Evolutionary conservation across 2,888 invertebrate genomes (phyloP).

Genomic region (Lordiphosa fenestrarum): DNA sequence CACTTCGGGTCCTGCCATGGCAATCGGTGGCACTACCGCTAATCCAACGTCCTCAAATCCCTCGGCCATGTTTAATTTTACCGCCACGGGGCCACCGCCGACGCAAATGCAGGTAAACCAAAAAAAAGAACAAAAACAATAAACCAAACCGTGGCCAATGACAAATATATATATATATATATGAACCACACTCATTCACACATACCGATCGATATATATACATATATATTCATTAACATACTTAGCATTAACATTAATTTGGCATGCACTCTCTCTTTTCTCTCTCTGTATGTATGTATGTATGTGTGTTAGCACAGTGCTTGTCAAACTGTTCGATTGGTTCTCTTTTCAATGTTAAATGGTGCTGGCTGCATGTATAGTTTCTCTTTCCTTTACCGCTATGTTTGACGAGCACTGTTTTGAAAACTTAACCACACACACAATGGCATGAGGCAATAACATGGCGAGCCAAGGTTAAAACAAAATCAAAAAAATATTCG

Average conservation of each 20-base stretch:
- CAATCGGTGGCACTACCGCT: constrained; percentile 1
- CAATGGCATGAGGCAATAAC: background rate
- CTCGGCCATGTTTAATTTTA: constrained; percentile 45
- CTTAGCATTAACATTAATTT: background rate
- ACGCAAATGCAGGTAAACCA: constrained; percentile 55
- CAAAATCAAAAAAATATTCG: no score
- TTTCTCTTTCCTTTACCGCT: background rate
- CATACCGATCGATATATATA: constrained; percentile 1
- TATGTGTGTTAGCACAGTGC: background rate
- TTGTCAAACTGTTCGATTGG: constrained; percentile 1
- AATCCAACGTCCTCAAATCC: constrained; percentile 19
- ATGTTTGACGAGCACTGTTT: constrained; percentile 6
- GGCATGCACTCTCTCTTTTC: background rate
- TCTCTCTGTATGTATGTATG: background rate
- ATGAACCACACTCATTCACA: constrained; percentile 8
- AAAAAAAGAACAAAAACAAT: constrained; percentile 3
- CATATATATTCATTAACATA: constrained; percentile 2
- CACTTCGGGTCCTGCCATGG: constrained; percentile 5
- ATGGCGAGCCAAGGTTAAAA: no score
- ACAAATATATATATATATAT: background rate
- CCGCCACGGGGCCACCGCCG: constrained; percentile 24
- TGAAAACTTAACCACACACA: background rate
- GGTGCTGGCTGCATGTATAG: constrained; percentile 8
- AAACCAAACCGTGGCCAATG: constrained; percentile 4
- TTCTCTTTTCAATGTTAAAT: background rate